Base-by-base conservation (phyloP, 2,113 vertebrate species). In the Syngnathoides biaculeatus region DNA sequence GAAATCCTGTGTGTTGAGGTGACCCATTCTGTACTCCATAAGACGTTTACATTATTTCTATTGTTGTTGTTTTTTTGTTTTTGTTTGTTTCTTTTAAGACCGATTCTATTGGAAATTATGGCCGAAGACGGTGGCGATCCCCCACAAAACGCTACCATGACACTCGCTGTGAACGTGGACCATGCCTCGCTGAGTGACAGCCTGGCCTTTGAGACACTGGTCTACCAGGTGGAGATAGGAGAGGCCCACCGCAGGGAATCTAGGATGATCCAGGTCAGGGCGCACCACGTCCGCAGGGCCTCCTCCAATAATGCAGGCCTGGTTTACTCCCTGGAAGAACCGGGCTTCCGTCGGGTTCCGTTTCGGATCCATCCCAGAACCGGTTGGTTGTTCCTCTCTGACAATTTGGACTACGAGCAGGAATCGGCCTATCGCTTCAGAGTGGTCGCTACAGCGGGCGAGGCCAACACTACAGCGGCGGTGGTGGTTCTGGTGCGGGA, bases 181-280 rank as follows among this genome's bases (percentile, higher is more conserved):
- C 79, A 71, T 13, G 87, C 66, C 2, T 75, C 86, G 5, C 58
- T 66, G 0, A 81, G 74, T 4, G 88, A 92, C 17, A 40, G 79
- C 50, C 79, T 96, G 70, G 76, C 88, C 30, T 98, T 98, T 68
- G 93, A 94, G 80, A 93, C 93, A 0, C 72, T 97, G 52, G 86
- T 95, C 8, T 97, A 98, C 78, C 93, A 93, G 73, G 92, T 91
- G 72, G 95, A 97, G 83, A 90, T 96, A 0, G 93, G 93, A 9
- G 97, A 98, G 85, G 84, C 78, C 22, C 84, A 92, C 39, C 65
- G 88, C 1, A 84, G 71, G n/a, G 84, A 86, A 42, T 84, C 90
- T 0, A 85, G 43, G 12, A 78, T 98, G 19, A 87, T 98, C 68
- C 95, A 94, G 67, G 84, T 93, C 30, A 92, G 85, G 70, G 94